A percentile compares a stretch with the other conserved stretches of the same genome.
phyloP scores from a whole-genome alignment of 2,113 vertebrate genomes.

The Crotophaga sulcirostris region DNA sequence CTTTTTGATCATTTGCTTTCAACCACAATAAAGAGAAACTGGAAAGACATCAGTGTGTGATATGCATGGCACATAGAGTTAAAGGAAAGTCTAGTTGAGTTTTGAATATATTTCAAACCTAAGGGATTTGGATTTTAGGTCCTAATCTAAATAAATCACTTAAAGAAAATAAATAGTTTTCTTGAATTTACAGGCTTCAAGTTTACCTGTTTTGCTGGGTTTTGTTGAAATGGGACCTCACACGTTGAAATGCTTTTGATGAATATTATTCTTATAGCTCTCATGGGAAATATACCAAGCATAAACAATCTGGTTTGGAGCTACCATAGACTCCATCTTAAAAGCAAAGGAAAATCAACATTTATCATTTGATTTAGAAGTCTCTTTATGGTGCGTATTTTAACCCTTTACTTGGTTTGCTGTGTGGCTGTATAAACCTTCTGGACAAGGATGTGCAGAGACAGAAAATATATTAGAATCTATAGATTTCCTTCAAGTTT shows the following conservation, averaged over 20 bases:
- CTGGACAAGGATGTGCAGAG: background rate
- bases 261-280: background rate
- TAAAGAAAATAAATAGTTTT: background rate
- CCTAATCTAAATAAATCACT: background rate
- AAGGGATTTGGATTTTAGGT: background rate
- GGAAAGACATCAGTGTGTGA: background rate
- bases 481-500: background rate
- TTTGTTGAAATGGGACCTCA: background rate
- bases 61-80: background rate
- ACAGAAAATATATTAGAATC: background rate
- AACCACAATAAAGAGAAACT: background rate
- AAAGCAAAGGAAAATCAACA: background rate
- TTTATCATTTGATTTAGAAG: background rate
- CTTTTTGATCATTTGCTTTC: background rate
- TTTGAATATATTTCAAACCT: background rate
- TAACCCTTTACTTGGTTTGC: background rate
- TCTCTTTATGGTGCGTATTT: background rate
- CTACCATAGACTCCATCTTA: background rate
- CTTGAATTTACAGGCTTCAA: background rate
- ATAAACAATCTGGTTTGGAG: background rate
- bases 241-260: background rate
- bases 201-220: background rate
- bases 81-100: background rate
- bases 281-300: background rate
- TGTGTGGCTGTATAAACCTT: background rate